Conservation (phyloP, 1,140 invertebrate genomes). For the Micrasema minimum region DNA sequence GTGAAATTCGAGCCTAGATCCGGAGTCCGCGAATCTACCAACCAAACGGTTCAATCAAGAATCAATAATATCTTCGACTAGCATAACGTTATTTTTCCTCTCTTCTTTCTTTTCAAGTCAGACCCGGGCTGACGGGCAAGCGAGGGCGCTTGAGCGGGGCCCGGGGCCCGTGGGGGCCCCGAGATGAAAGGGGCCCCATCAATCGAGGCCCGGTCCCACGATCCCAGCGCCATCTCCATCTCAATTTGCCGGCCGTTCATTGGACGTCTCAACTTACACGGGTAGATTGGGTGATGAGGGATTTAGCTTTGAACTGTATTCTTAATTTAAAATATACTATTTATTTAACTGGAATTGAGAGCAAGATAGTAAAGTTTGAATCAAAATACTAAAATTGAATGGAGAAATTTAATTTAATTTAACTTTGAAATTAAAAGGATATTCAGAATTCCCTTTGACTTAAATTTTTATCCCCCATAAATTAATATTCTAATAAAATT, state of each 20-base stretch:
- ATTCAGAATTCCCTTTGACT: no score
- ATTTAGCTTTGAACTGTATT: not conserved
- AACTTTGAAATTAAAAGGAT: no score
- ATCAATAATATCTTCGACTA: no score
- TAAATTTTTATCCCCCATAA: no score
- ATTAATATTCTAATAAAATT: no score
- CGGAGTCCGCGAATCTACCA: no score
- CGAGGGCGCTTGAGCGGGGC: not conserved
- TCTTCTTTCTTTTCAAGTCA: not conserved
- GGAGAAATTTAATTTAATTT: no score
- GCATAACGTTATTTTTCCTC: no score
- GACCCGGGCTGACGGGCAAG: not conserved
- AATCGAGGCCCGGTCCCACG: constrained; percentile 46
- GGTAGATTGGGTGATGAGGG: constrained; percentile 10
- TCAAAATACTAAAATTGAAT: no score
- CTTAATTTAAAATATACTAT: constrained; percentile 11
- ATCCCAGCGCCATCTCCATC: constrained; percentile 53
- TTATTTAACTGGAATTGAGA: not conserved
- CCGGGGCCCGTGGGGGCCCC: constrained; percentile 13
- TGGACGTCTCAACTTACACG: constrained; percentile 12
- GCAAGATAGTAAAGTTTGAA: no score
- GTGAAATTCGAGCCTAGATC: no score
- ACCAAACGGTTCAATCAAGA: no score
- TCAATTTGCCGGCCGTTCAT: constrained; percentile 47
- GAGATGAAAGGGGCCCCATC: constrained; percentile 48